Base-by-base conservation (phyloP, 2,888 invertebrate species). In the Hylaea fasciaria region DNA sequence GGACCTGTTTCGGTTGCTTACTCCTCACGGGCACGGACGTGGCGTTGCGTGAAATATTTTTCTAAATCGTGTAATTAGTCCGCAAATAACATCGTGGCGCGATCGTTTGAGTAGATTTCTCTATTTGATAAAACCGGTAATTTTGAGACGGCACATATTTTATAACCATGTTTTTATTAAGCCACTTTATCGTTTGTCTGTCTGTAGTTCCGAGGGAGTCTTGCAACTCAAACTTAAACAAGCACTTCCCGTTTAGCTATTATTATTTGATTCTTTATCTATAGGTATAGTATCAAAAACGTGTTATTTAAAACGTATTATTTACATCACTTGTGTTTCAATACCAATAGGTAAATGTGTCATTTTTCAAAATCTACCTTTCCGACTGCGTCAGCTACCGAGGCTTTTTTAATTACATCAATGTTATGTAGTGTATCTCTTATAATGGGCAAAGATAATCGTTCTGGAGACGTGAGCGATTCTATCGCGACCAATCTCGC, bases 401-500 rank as follows among this genome's bases (percentile, higher is more conserved):
- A 32, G 16, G 16, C 43, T 46, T 70, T 72, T 72, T 72, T 78
- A 78, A 79, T 77, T 77, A 75, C 69, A 72, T 75, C 73, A 73
- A 74, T 76, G 68, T 71, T 69, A 73, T 68, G 70, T 74, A 70
- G 70, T 68, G 65, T 57, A 67, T 67, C 62, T 69, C 71, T 71
- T 73, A 69, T 69, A 73, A 68, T 73, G 70, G 66, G 73, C 65
- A 72, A 67, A 73, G 71, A 73, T 76, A 76, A 78, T 80, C 70
- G 70, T 70, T 58, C 60, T 60, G 64, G 65, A 68, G 69, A 68
- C 64, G 69, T 69, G 57, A 55, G 64, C 72, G 75, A 76, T 78
- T 61, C 68, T 72, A 74, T 74, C 76, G 65, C 62, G 68, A 70
- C 70, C 78, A 81, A 83, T 85, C 77, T 75, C 54, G 54, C 52